These are phyloP conservation scores for Chelonus formosanus DNA, from an alignment of 2,888 invertebrate species.

Conservation along the genomic window DNA sequence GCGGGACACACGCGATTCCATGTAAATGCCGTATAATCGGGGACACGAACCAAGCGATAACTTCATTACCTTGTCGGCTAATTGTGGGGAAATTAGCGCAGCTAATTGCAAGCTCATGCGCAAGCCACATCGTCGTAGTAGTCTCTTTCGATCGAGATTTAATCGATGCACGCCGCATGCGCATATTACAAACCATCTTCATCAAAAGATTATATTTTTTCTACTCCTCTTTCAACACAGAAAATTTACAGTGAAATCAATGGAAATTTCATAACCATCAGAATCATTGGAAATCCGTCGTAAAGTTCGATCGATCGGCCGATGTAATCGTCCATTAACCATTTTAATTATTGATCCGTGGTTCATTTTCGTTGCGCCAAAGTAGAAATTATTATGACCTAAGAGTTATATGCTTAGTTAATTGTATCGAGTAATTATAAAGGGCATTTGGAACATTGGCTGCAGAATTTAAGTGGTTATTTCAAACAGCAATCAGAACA, in stretches of 20 bases:
- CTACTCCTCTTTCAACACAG: constrained; percentile 6
- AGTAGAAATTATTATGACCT: too few species aligned
- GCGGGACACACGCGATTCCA: constrained; percentile 50
- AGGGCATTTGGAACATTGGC: too few species aligned
- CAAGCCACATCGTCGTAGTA: constrained; percentile 33
- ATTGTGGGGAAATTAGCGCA: constrained; percentile 56
- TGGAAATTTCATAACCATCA: constrained; percentile 17
- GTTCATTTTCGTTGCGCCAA: constrained; percentile 8
- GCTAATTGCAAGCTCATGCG: constrained; percentile 50
- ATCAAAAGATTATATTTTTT: neutral
- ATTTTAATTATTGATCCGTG: constrained; percentile 24
- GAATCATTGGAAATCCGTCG: constrained; percentile 6
- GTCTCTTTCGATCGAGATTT: constrained; percentile 49
- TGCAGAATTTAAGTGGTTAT: too few species aligned
- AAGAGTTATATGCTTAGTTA: too few species aligned
- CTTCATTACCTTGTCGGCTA: constrained; percentile 54
- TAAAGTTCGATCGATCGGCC: constrained; percentile 13
- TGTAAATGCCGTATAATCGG: constrained; percentile 57
- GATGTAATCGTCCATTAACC: constrained; percentile 9
- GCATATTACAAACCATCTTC: constrained; percentile 5
- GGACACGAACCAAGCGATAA: constrained; percentile 56
- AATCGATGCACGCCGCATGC: constrained; percentile 45
- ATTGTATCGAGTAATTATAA: too few species aligned
- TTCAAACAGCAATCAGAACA: too few species aligned
- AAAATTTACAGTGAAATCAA: neutral